Conservation (phyloP, 2,888 invertebrate species). For the Pseudanteris insignis region DNA sequence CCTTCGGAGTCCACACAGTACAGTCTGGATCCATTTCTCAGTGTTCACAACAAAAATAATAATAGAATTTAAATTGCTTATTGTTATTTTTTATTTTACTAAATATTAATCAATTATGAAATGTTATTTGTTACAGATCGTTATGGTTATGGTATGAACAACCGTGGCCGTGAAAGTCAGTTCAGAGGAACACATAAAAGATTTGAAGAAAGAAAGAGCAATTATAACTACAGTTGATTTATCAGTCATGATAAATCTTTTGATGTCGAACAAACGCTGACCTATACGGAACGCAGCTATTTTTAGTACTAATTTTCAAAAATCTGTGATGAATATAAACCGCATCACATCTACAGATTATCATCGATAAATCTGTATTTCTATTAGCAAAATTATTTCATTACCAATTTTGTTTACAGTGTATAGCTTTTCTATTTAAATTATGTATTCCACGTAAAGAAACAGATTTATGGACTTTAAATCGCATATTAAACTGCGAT, state of each 20-base stretch:
- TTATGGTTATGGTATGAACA: conserved; percentile 53
- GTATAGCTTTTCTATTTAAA: conserved; percentile 3
- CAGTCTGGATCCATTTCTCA: conserved; percentile 82
- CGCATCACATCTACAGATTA: conserved; percentile 1
- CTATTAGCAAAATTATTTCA: neutral
- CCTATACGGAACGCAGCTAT: conserved; percentile 14
- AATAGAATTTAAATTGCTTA: conserved; percentile 1
- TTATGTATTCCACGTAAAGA: too few species aligned
- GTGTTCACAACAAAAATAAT: conserved; percentile 70
- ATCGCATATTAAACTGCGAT: too few species aligned
- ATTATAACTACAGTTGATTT: conserved; percentile 54
- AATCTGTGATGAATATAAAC: conserved; percentile 9
- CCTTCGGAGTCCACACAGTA: conserved; percentile 81
- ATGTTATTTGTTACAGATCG: conserved; percentile 51
- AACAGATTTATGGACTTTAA: too few species aligned
- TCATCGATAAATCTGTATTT: conserved; percentile 5
- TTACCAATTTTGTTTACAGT: conserved; percentile 12
- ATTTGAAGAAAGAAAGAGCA: conserved; percentile 54
- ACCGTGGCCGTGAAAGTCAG: conserved; percentile 56
- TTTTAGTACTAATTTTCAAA: conserved; percentile 1
- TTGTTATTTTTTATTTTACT: neutral
- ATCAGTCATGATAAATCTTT: conserved; percentile 8
- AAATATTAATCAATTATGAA: neutral
- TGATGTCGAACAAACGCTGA: conserved; percentile 11
- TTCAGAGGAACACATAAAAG: conserved; percentile 56